These are phyloP conservation scores for Smittia sp. DNA, from an alignment of 2,888 invertebrate species.

Conservation along the genomic window DNA sequence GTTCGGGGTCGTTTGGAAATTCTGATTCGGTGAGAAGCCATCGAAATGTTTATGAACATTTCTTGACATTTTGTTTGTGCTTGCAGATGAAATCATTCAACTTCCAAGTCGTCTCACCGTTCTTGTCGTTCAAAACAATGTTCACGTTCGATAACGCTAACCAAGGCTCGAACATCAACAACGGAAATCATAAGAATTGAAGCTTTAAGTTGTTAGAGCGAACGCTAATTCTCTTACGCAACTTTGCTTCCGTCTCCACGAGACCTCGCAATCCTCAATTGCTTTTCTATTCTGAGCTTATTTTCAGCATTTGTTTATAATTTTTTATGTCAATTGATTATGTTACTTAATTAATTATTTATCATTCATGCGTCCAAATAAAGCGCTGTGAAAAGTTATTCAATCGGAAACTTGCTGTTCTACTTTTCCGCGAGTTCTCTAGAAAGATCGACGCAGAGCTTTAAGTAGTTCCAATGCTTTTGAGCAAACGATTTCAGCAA, in stretches of 20 bases:
- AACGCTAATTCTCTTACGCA: no score
- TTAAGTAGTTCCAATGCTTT: no score
- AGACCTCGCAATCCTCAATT: no score
- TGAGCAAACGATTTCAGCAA: no score
- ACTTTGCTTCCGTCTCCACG: no score
- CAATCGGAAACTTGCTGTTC: no score
- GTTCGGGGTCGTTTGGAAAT: neutral
- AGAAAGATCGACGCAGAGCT: no score
- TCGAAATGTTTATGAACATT: neutral
- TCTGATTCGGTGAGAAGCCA: neutral
- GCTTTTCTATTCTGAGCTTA: no score
- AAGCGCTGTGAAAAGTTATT: no score
- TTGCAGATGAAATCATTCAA: constrained; percentile 31
- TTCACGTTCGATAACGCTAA: constrained; percentile 32
- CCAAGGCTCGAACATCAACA: neutral
- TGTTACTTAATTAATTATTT: neutral
- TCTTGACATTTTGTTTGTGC: neutral
- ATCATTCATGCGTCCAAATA: no score
- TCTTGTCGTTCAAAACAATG: constrained; percentile 37
- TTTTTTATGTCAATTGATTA: neutral
- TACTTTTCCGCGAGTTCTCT: no score
- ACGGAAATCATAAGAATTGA: constrained; percentile 57
- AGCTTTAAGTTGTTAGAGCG: no score
- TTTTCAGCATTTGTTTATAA: neutral
- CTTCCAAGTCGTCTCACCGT: constrained; percentile 36